Evolutionary conservation across 2,797 vertebrate species (phyloP).

Genomic region (Centroberyx gerrardi): DNA sequence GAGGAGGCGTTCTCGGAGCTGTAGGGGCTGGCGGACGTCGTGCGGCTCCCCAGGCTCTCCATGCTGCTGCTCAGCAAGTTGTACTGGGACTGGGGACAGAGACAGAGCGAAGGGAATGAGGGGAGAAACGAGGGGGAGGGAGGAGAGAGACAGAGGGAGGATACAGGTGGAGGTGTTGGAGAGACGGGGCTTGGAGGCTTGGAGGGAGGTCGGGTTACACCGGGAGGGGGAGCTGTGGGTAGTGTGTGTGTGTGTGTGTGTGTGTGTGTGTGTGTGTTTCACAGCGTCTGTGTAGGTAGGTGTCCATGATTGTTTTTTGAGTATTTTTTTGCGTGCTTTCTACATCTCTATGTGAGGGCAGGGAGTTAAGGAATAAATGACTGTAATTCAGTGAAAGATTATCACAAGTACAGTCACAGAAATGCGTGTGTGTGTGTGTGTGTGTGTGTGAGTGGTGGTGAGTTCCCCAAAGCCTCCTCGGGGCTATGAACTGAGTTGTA

Average conservation of each 20-base stretch:
- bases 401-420: background rate
- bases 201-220: conserved; percentile 91
- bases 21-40: conserved; percentile 95
- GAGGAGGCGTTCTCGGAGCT: conserved; percentile 94
- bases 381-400: background rate
- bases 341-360: background rate
- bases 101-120: conserved; percentile 58
- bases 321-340: background rate
- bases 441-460: conserved; percentile 17
- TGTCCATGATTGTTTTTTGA: conserved; percentile 12
- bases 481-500: conserved; percentile 75
- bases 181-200: conserved; percentile 61
- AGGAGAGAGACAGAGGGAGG: conserved; percentile 83
- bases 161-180: conserved; percentile 84
- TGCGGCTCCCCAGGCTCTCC: conserved; percentile 95
- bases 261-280: conserved; percentile 15
- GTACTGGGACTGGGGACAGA: conserved; percentile 95
- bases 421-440: conserved; percentile 18
- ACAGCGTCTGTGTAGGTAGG: conserved; percentile 9
- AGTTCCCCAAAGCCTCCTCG: conserved; percentile 49
- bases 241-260: conserved; percentile 10
- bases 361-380: background rate
- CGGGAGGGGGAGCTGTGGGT: conserved; percentile 56
- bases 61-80: conserved; percentile 98
- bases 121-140: conserved; percentile 61